These are phyloP conservation scores for Echinometra lucunter DNA, from an alignment of 53 echinoderm and acorn worm species.

Conservation along the genomic window DNA sequence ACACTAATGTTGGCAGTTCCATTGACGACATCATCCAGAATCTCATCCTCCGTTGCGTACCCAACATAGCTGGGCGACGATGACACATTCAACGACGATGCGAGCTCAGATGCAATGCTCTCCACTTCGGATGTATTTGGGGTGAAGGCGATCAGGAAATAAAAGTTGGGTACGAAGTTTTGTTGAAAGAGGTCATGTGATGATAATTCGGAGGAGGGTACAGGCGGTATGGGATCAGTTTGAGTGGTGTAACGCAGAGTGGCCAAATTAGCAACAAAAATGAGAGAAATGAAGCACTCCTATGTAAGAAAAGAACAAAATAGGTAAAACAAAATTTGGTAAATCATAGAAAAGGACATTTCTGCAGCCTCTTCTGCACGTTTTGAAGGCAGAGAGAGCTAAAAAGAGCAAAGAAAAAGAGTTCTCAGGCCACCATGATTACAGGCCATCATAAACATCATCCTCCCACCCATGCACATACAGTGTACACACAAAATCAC, in stretches of 20 bases:
- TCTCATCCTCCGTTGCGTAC: slow-evolving; percentile 56
- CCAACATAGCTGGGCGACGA: background rate
- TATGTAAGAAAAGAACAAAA: background rate
- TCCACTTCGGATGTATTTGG: slow-evolving; percentile 61
- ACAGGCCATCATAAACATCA: too few relatives aligned
- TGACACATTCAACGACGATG: slow-evolving; percentile 18
- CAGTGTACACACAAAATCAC: too few relatives aligned
- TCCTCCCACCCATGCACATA: too few relatives aligned
- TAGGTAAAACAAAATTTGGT: too few relatives aligned
- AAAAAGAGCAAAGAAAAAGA: too few relatives aligned
- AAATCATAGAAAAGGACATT: too few relatives aligned
- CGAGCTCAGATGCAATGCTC: slow-evolving; percentile 26
- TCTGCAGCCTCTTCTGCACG: too few relatives aligned
- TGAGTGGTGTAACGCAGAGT: slow-evolving; percentile 52
- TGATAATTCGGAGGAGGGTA: slow-evolving; percentile 34
- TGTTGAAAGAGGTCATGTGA: slow-evolving; percentile 24
- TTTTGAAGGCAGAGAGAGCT: too few relatives aligned
- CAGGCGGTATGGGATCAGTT: slow-evolving; percentile 31
- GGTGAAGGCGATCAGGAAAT: slow-evolving; percentile 49
- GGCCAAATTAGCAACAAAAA: slow-evolving; percentile 68
- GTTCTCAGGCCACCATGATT: too few relatives aligned
- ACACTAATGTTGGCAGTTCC: slow-evolving; percentile 53
- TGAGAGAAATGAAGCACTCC: slow-evolving; percentile 78
- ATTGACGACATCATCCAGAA: slow-evolving; percentile 54
- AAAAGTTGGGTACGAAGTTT: background rate